A percentile compares a stretch with the other conserved stretches of the same genome.
Evolutionary conservation across 2,888 invertebrate genomes (phyloP).

Genomic region (Hanleya hanleyi): DNA sequence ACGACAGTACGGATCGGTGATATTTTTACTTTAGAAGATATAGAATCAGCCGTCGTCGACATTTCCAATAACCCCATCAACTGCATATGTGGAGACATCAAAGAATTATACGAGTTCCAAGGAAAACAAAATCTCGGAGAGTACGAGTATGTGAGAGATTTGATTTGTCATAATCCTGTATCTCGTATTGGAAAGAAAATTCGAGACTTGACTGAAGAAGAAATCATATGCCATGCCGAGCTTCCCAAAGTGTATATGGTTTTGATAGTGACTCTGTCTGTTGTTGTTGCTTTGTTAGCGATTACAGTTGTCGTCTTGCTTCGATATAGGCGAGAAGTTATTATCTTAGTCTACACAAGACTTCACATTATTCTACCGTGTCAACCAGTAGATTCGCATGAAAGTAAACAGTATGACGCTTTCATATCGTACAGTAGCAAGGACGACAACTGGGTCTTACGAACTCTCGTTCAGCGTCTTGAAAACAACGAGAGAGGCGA

Average conservation of each 20-base stretch:
- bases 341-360: slow-evolving; percentile 47
- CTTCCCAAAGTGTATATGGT: too few relatives aligned
- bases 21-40: too few relatives aligned
- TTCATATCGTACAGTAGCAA: not conserved
- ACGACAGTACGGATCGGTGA: too few relatives aligned
- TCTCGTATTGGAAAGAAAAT: too few relatives aligned
- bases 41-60: slow-evolving; percentile 42
- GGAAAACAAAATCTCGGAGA: slow-evolving; percentile 13
- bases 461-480: not conserved
- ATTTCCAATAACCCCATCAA: slow-evolving; percentile 47
- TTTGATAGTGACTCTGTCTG: too few relatives aligned
- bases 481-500: not conserved
- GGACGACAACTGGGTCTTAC: not conserved
- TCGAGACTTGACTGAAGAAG: slow-evolving; percentile 24
- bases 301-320: slow-evolving; percentile 34
- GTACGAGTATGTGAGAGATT: slow-evolving; percentile 35
- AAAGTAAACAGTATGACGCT: not conserved
- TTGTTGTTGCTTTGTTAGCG: slow-evolving; percentile 30
- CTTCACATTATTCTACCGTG: slow-evolving; percentile 43
- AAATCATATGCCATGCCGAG: slow-evolving; percentile 33
- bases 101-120: slow-evolving; percentile 28
- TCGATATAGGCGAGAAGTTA: slow-evolving; percentile 47
- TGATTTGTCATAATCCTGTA: slow-evolving; percentile 41
- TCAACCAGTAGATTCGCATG: not conserved
- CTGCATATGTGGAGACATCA: slow-evolving; percentile 45